These are phyloP conservation scores for Lamellibrachia satsuma DNA, from an alignment of 2,888 invertebrate genomes.

Conservation along the genomic window DNA sequence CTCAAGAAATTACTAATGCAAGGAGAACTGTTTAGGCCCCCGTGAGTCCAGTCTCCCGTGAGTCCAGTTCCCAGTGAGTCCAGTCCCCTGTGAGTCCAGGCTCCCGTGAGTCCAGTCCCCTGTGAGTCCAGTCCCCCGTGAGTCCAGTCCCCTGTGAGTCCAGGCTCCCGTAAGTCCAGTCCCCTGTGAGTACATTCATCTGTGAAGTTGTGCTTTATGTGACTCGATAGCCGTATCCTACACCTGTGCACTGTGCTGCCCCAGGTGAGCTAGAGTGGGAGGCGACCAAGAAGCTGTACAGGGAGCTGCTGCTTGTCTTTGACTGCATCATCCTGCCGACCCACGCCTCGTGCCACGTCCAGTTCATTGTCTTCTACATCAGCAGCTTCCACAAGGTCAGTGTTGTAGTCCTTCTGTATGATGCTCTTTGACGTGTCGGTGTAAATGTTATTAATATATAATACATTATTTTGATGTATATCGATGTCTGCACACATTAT, in stretches of 20 bases:
- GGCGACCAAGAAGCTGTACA: constrained; percentile 72
- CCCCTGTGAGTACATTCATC: too few species aligned
- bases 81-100: too few species aligned
- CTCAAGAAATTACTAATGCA: background rate
- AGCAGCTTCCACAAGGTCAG: constrained; percentile 74
- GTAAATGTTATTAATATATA: background rate
- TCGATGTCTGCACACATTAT: too few species aligned
- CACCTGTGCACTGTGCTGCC: constrained; percentile 7
- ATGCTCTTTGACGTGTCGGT: background rate
- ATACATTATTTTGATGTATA: background rate
- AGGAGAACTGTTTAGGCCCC: background rate
- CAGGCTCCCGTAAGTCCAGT: too few species aligned
- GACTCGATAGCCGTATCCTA: too few species aligned
- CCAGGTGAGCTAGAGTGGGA: constrained; percentile 69
- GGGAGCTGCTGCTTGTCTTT: constrained; percentile 76
- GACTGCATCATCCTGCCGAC: constrained; percentile 84
- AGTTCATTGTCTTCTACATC: constrained; percentile 80
- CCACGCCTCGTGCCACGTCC: constrained; percentile 82
- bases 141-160: background rate
- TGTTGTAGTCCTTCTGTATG: background rate
- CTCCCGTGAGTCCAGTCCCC: too few species aligned
- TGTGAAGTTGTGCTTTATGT: too few species aligned
- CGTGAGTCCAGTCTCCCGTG: background rate
- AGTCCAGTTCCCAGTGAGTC: too few species aligned
- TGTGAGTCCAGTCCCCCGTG: too few species aligned